Conservation (phyloP, 2,797 vertebrate species). For the Holocentrus rufus region DNA sequence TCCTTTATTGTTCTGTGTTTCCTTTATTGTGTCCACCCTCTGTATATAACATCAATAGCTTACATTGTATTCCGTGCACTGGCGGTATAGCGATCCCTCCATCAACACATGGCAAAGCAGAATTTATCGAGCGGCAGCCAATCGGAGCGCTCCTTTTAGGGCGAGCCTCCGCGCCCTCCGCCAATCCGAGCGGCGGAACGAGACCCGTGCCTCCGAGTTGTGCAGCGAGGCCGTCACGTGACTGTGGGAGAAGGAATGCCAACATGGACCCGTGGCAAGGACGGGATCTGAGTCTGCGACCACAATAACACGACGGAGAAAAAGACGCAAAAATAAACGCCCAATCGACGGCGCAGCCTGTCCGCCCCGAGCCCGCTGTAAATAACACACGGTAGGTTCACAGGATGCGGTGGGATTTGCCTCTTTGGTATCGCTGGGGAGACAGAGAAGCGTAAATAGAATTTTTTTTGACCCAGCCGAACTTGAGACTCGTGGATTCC, state of each 20-base stretch:
- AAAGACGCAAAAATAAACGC: background rate
- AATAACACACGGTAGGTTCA: conserved; percentile 57
- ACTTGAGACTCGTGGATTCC: conserved; percentile 69
- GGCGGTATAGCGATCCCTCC: background rate
- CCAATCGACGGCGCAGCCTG: conserved; percentile 43
- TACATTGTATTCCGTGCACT: conserved; percentile 23
- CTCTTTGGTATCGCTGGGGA: conserved; percentile 10
- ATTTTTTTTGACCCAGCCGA: conserved; percentile 62
- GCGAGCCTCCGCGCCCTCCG: conserved; percentile 80
- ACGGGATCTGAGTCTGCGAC: conserved; percentile 70
- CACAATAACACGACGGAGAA: conserved; percentile 73
- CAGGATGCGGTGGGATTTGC: background rate
- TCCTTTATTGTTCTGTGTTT: no score
- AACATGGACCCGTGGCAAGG: conserved; percentile 85
- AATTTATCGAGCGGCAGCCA: conserved; percentile 68
- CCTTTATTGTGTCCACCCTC: background rate
- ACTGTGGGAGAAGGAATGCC: conserved; percentile 78
- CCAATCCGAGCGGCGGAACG: conserved; percentile 74
- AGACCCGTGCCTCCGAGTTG: conserved; percentile 79
- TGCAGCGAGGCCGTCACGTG: conserved; percentile 83
- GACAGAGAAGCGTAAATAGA: conserved; percentile 49
- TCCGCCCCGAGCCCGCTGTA: background rate
- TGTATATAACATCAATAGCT: conserved; percentile 25
- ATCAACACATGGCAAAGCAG: conserved; percentile 73
- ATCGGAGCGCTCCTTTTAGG: conserved; percentile 67